phyloP scores from a whole-genome alignment of 2,888 invertebrate genomes.

The Petrophora chlorosata region DNA sequence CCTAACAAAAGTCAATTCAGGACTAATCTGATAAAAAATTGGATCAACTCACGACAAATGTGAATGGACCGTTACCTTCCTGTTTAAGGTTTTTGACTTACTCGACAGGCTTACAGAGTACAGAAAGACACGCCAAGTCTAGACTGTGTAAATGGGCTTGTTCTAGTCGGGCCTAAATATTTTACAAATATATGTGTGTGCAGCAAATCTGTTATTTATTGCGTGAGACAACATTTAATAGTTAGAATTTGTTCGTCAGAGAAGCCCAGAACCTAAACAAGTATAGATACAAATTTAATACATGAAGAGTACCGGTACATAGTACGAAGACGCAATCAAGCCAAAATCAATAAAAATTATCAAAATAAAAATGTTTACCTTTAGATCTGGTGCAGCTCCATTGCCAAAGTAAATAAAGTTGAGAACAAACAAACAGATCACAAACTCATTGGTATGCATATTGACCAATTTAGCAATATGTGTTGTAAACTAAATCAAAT shows the following conservation, averaged over 20 bases:
- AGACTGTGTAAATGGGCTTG: no score
- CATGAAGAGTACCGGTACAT: neutral
- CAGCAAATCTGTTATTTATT: no score
- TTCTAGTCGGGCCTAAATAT: no score
- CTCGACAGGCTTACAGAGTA: neutral
- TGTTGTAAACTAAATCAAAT: constrained; percentile 35
- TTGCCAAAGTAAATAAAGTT: constrained; percentile 62
- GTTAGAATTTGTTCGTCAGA: no score
- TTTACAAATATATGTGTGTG: no score
- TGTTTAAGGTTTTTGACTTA: constrained; percentile 15
- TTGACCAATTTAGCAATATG: constrained; percentile 41
- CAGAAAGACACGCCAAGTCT: no score
- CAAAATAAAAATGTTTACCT: constrained; percentile 62
- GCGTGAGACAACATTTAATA: no score
- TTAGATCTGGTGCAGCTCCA: constrained; percentile 63
- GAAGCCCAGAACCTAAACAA: no score
- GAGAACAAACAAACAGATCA: constrained; percentile 65
- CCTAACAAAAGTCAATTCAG: no score
- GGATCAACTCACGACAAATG: no score
- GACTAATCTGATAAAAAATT: no score
- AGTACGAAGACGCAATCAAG: neutral
- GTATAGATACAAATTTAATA: no score
- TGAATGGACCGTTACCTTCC: constrained; percentile 3
- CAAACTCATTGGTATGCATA: constrained; percentile 71
- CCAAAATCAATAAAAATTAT: neutral